Evolutionary conservation across 1,140 invertebrate genomes (phyloP), one percentile per base, ranked within the genome.

Genomic region (Scaptomyza hsui): DNA sequence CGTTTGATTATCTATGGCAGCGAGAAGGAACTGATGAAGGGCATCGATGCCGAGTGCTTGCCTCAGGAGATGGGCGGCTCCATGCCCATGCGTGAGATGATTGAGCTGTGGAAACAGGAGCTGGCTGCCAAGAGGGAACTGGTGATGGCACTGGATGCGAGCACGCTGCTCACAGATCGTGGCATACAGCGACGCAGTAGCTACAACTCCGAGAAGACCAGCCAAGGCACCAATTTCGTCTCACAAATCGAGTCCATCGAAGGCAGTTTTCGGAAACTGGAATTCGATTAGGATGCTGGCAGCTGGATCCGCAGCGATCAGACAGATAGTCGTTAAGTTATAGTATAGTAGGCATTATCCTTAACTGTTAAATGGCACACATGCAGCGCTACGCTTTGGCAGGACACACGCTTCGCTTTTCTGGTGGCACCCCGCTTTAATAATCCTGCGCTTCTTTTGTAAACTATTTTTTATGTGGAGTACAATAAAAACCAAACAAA

Each of bases 31-130:
- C 81, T 97, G 24, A 93, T 94, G 52, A 93, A 94, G 69, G 78
- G 92, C 5, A 92, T 97, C 6, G 93, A 95, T 65, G 82, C 93
- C 1, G 93, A 93, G 44, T 96, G 95, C 68, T 90, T 97, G 19
- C 96, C 96, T 0, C 93, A 94, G 29, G 94, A 95, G 78, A 96
- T 96, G 85, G 96, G 96, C 2, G 96, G 96, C 0, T 92, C 93
- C 12, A 92, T 96, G 55, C 94, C 95, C 21, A 91, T 95, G 59
- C 92, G 93, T 1, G 94, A 96, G 44, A 97, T 97, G 95, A 95
- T 96, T n/a, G 93, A 94, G 90, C 92, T 91, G 72, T 95, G 95
- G 79, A 95, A 95, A 71, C 92, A 93, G 48, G 92, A 94, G 42
- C 75, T 97, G 10, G 90, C 92, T 39, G 92, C 93, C 18, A 95